Base-by-base conservation (phyloP, 2,113 vertebrate species). In the Phyllostomus hastatus region DNA sequence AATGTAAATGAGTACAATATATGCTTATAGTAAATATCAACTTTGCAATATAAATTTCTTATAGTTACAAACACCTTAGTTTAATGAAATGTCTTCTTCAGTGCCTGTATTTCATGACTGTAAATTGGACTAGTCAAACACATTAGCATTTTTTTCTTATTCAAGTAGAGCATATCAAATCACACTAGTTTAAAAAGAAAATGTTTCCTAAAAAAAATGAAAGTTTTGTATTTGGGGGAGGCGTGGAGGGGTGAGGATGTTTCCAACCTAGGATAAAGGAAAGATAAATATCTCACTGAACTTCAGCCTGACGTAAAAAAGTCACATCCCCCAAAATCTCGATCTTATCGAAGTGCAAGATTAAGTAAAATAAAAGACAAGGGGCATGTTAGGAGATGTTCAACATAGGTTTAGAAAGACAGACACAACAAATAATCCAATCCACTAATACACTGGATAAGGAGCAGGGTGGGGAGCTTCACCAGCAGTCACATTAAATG, bases 71-170 rank as follows among this genome's bases (percentile, higher is more conserved):
- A 98, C 83, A 97, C 95, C 83, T 95, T 95, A 67, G 67, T 97
- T 98, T 97, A 96, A 97, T 97, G 95, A 97, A 96, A 95, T 79
- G 67, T 98, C 97, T 96, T 98, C 94, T 97, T 98, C 97, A 95
- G 96, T 97, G 90, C 96, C 95, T 97, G 75, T 93, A 94, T 93
- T 98, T 97, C 96, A 97, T 97, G 98, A 98, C 98, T 95, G 97
- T 97, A 98, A 98, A 98, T 98, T 96, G 26, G 93, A 96, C 95
- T 97, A 97, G 92, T 97, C 95, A 98, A 97, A 98, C 95, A 98
- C 97, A 98, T 98, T 98, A 98, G 96, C 96, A 98, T 83, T 94
- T 98, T 61, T 95, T 98, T 96, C 95, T 97, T 97, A 97, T 97
- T 97, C 97, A 98, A 97, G 96, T 93, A 98, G 96, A 98, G 95